Evolutionary conservation across 2,113 vertebrate species (phyloP), one percentile per base, ranked within the genome.

Genomic region (Gymnarchus niloticus): DNA sequence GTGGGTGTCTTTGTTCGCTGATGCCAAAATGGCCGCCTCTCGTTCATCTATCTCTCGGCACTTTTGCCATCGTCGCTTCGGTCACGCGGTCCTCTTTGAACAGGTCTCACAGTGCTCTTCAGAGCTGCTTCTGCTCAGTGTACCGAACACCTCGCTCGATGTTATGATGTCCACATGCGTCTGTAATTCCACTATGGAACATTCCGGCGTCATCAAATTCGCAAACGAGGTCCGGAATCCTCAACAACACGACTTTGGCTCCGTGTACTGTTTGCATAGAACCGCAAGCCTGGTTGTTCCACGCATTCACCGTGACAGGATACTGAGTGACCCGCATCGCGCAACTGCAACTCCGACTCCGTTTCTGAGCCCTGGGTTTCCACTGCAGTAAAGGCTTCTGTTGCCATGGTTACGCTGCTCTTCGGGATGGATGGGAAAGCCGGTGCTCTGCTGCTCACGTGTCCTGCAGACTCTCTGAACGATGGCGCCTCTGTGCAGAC

Each of bases 331-430:
- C 8, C 52, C 52, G 28, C 6, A 57, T 56, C 44, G 52, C 12
- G 8, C 28, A 57, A 46, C 33, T 41, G 65, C 51, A 3, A 54
- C 84, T 52, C 28, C 48, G 10, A 49, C 84, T 85, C 73, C 51
- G 1, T 23, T 48, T 44, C 54, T 1, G 17, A 23, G 6, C 25
- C 69, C 52, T 51, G 25, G 51, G 23, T 86, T 88, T 86, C 83
- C 87, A 89, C 85, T 89, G 81, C 89, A 87, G 84, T 89, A 89
- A 89, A 88, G 88, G 89, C 86, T 88, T 59, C 61, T 51, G 90
- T 94, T 89, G 59, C 90, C 90, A 93, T 92, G 91, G 92, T 77
- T 91, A 93, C 91, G 56, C 37, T 76, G 83, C 85, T 44, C 57
- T 91, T 87, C 87, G 87, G 86, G 86, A 61, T 81, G 54, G 87